Evolutionary conservation across 2,113 vertebrate species (phyloP).

Genomic region (Genyomyrus donnyi): DNA sequence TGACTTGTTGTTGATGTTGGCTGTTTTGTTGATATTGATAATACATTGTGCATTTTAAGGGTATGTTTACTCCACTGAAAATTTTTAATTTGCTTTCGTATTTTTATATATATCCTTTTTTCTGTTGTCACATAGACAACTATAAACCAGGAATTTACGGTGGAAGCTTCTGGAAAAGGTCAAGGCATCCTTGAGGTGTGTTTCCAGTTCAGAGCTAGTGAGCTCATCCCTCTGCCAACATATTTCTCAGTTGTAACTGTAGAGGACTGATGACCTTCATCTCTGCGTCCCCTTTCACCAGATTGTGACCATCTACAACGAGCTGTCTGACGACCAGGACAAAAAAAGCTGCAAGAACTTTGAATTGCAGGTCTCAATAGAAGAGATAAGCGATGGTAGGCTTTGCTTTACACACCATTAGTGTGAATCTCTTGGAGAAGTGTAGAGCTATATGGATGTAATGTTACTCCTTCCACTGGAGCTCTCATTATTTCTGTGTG

Average conservation of each 20-base stretch:
- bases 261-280: neutral
- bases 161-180: slow-evolving; percentile 62
- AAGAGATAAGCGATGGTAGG: slow-evolving; percentile 46
- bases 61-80: neutral
- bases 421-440: neutral
- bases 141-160: slow-evolving; percentile 50
- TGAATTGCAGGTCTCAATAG: slow-evolving; percentile 48
- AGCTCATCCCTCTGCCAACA: neutral
- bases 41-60: neutral
- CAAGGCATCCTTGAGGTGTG: slow-evolving; percentile 67
- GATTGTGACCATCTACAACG: slow-evolving; percentile 65
- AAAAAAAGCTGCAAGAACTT: slow-evolving; percentile 49
- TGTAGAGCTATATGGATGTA: neutral
- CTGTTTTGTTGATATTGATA: neutral
- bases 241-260: neutral
- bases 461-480: neutral
- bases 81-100: neutral
- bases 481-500: neutral
- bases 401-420: neutral
- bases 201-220: neutral
- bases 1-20: neutral
- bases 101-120: neutral
- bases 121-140: slow-evolving; percentile 43
- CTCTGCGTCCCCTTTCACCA: slow-evolving; percentile 18
- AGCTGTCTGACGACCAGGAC: slow-evolving; percentile 53